A percentile compares a stretch with the other conserved stretches of the same genome.
Evolutionary conservation across 2,797 vertebrate genomes (phyloP).

Genomic region (Smutsia temminckii): DNA sequence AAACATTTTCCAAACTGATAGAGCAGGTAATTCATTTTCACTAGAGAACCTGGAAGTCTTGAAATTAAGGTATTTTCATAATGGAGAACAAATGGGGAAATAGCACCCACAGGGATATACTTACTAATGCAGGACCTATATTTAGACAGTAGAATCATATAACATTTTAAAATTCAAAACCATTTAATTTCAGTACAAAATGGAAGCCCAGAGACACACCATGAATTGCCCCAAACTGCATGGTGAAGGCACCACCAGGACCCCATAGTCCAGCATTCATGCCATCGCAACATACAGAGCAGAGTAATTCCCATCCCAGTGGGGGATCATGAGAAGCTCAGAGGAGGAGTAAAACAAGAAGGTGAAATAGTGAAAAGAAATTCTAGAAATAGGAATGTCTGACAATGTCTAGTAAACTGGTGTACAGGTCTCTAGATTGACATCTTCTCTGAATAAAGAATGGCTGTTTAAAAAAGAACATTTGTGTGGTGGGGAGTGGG

Average conservation of each 20-base stretch:
- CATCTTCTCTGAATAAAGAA: not conserved
- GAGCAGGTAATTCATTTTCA: conserved; percentile 21
- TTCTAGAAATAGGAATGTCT: not conserved
- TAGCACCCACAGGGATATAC: not conserved
- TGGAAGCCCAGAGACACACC: not conserved
- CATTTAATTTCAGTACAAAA: not conserved
- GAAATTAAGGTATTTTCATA: conserved; percentile 10
- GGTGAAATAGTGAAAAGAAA: not conserved
- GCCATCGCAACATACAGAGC: not conserved
- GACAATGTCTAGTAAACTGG: not conserved
- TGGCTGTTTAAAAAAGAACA: not conserved
- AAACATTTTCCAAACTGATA: not conserved
- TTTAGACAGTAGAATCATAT: not conserved
- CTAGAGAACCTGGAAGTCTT: not conserved
- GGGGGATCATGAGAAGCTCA: not conserved
- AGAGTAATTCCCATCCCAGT: not conserved
- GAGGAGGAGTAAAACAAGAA: not conserved
- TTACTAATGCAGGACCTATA: not conserved
- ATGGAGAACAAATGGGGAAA: not conserved
- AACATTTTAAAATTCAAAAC: not conserved
- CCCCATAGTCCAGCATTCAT: not conserved
- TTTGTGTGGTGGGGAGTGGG: not conserved
- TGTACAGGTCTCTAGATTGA: not conserved
- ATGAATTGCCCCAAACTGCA: not conserved
- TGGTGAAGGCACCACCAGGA: not conserved